Conservation (phyloP, 2,888 invertebrate genomes). For the Carabus problematicus region DNA sequence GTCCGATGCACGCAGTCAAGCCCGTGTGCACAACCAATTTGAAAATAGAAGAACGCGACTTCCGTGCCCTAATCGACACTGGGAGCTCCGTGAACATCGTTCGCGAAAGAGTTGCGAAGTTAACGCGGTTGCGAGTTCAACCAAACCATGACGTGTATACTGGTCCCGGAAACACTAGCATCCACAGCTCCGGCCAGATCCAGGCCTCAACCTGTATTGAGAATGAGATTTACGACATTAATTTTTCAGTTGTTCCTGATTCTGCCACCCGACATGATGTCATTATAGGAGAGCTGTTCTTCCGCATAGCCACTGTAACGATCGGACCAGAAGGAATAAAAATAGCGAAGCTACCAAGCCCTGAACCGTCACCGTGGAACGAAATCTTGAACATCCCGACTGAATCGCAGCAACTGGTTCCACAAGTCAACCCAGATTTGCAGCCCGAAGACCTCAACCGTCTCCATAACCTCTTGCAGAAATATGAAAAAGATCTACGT, state of each 20-base stretch:
- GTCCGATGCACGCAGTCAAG: not conserved
- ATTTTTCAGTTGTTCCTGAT: constrained; percentile 26
- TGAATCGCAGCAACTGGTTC: too few relatives aligned
- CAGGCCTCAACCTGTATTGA: not conserved
- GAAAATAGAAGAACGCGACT: not conserved
- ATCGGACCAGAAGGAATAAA: not conserved
- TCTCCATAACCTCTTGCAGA: too few relatives aligned
- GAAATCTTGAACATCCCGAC: too few relatives aligned
- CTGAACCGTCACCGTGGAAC: too few relatives aligned
- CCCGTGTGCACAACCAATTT: not conserved
- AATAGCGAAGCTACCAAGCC: not conserved
- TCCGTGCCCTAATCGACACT: not conserved
- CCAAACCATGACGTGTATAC: not conserved
- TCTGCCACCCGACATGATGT: constrained; percentile 6
- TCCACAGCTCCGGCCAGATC: not conserved
- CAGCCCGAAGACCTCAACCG: too few relatives aligned
- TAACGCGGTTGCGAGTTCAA: not conserved
- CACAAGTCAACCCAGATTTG: not conserved
- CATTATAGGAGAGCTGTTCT: constrained; percentile 17
- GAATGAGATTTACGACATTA: not conserved
- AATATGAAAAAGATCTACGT: not conserved
- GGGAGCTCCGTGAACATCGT: not conserved
- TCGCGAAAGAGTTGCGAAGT: not conserved
- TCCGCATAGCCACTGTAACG: constrained; percentile 1
- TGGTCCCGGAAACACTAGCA: not conserved